Percentiles rank a stretch among this genome's conserved stretches.
Conservation (phyloP, 2,113 vertebrate species). For the Pelusios castaneus region DNA sequence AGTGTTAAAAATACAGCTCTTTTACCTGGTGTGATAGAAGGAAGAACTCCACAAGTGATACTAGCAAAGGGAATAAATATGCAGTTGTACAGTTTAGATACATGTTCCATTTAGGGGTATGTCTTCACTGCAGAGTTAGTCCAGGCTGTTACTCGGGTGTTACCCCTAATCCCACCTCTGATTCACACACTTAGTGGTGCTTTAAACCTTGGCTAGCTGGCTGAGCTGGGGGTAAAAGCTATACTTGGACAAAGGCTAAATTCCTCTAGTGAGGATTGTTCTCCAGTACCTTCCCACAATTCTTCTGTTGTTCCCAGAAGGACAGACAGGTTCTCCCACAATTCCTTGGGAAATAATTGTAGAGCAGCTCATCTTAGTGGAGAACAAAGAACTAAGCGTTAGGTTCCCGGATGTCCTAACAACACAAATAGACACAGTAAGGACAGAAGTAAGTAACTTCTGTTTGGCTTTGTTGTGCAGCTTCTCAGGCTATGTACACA, state of each 20-base stretch:
- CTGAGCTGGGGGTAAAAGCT: neutral
- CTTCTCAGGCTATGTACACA: too few species aligned
- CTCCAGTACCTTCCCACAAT: neutral
- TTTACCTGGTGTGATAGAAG: neutral
- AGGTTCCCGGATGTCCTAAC: neutral
- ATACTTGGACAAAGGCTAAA: neutral
- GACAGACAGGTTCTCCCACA: neutral
- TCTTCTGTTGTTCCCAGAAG: rapidly evolving
- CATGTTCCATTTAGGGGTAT: neutral
- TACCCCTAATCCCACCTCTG: neutral
- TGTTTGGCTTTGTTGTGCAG: neutral
- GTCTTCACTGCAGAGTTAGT: neutral
- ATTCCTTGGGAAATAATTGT: neutral
- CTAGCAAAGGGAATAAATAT: neutral
- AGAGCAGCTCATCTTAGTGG: neutral
- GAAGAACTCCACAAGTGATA: neutral
- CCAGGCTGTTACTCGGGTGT: neutral
- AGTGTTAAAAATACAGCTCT: neutral
- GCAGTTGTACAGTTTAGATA: neutral
- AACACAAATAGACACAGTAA: neutral
- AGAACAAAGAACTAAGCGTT: neutral
- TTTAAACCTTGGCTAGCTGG: neutral
- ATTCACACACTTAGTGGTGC: neutral
- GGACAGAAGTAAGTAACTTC: neutral
- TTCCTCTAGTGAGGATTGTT: conserved; percentile 26